phyloP scores from a whole-genome alignment of 1,140 invertebrate genomes.

The Zaprionus tsacasi region DNA sequence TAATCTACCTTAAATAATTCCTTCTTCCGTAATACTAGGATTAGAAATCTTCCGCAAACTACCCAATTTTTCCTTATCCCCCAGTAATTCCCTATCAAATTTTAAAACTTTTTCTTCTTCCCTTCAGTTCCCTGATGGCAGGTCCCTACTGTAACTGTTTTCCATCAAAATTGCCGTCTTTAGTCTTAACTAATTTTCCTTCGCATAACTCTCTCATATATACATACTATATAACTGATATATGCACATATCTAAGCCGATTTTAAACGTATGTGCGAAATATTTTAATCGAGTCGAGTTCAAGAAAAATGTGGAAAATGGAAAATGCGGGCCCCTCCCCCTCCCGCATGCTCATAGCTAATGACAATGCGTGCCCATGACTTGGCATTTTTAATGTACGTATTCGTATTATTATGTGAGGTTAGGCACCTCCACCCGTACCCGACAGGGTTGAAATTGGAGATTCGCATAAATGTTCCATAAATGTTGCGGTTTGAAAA shows the following conservation, averaged over 20 bases:
- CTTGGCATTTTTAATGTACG: slow-evolving; percentile 34
- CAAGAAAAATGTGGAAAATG: slow-evolving; percentile 45
- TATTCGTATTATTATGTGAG: slow-evolving; percentile 5
- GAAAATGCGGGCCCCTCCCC: slow-evolving; percentile 1
- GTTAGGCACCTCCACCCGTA: not conserved
- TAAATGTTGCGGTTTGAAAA: not conserved
- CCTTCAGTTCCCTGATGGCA: not conserved
- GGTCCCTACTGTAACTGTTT: slow-evolving; percentile 12
- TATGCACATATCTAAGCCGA: slow-evolving; percentile 64
- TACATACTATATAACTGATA: slow-evolving; percentile 7
- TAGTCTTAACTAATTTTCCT: slow-evolving; percentile 70
- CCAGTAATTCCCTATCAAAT: not conserved
- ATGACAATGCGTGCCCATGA: slow-evolving; percentile 38
- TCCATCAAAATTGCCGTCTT: slow-evolving; percentile 60
- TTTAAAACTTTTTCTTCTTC: not conserved
- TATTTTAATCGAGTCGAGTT: slow-evolving; percentile 35
- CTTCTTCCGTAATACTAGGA: too few species aligned
- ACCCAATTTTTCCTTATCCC: too few species aligned
- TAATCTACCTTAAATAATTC: too few species aligned
- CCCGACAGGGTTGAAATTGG: not conserved
- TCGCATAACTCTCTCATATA: slow-evolving; percentile 23
- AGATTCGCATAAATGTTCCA: not conserved
- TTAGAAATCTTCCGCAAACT: too few species aligned
- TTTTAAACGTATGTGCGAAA: slow-evolving; percentile 62
- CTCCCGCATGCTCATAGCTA: not conserved